phyloP scores from a whole-genome alignment of 30 jellyfish, hydroid and myxozoan genomes.

The Turritopsis dohrnii region DNA sequence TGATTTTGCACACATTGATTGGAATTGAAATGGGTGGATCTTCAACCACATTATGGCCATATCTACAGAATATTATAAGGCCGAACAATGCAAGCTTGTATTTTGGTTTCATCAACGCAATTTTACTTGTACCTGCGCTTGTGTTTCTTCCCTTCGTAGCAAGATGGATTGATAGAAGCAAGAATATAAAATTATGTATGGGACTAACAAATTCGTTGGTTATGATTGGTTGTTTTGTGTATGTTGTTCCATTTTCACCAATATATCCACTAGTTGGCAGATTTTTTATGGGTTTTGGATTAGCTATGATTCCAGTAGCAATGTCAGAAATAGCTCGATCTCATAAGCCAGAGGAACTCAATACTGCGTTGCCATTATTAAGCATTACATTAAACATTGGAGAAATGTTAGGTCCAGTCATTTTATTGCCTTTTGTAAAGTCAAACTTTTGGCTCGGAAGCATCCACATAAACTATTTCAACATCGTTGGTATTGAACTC shows the following conservation, averaged over 20 bases:
- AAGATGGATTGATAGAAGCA: not conserved
- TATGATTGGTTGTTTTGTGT: not conserved
- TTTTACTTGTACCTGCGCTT: not conserved
- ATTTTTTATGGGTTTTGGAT: not conserved
- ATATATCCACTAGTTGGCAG: not conserved
- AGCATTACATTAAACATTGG: not conserved
- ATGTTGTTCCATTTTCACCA: not conserved
- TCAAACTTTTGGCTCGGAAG: not conserved
- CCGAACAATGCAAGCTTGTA: not conserved
- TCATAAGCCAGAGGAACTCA: not conserved
- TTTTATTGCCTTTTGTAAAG: not conserved
- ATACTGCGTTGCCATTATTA: not conserved
- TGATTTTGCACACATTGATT: too few relatives aligned
- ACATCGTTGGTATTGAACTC: not conserved
- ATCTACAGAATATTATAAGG: not conserved
- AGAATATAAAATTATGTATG: not conserved
- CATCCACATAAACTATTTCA: not conserved
- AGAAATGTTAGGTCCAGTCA: not conserved
- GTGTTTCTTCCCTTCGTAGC: not conserved
- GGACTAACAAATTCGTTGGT: not conserved
- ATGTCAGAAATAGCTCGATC: not conserved
- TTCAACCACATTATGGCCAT: not conserved
- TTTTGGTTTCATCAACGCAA: not conserved
- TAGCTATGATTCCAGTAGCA: not conserved
- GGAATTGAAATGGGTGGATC: not conserved